Evolutionary conservation across 1,140 invertebrate genomes (phyloP), one percentile per base, ranked within the genome.

Genomic region (Atta texana): DNA sequence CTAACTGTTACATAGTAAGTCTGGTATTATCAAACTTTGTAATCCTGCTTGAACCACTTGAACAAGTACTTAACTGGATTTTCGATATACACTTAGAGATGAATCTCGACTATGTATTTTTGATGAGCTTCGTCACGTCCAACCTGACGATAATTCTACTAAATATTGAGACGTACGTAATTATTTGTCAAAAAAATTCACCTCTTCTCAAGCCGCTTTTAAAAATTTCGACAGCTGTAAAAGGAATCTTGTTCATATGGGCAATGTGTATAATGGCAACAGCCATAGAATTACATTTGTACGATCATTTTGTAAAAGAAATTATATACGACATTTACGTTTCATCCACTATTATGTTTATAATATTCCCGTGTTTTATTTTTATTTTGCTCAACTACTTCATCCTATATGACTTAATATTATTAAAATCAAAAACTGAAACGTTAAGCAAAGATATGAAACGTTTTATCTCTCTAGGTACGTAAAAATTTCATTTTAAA

Each of bases 271-370:
- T 89, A 14, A 91, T 93, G 55, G 78, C 80, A 2, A 86, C 91
- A 0, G 91, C 92, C 0, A 91, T 94, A 85, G 92, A 93, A 28
- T 76, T 94, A 51, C 85, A 94, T 31, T 89, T 94, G 61, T 92
- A 92, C 61, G 75, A 91, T 2, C 85, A 89, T n/a, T 90, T 92
- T 39, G 78, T 90, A 3, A 84, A 87, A 2, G 87, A 93, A 57
- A 86, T 86, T 34, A 91, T 90, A 44, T 75, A 90, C 31, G 81
- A 92, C 49, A 92, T 95, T 51, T 94, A 92, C 63, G 77, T 92
- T 2, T 91, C 90, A 28, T 88, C 82, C 24, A 93, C 93, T 0
- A 21, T 91, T 24, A 92, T 94, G 89, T 94, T 94, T 31, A 69
- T 91, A 7, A 14, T 69, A 16, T 61, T 93, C 3, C 91, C 93